Evolutionary conservation across 2,113 vertebrate species (phyloP).

Genomic region (Sylvilagus bachmani): DNA sequence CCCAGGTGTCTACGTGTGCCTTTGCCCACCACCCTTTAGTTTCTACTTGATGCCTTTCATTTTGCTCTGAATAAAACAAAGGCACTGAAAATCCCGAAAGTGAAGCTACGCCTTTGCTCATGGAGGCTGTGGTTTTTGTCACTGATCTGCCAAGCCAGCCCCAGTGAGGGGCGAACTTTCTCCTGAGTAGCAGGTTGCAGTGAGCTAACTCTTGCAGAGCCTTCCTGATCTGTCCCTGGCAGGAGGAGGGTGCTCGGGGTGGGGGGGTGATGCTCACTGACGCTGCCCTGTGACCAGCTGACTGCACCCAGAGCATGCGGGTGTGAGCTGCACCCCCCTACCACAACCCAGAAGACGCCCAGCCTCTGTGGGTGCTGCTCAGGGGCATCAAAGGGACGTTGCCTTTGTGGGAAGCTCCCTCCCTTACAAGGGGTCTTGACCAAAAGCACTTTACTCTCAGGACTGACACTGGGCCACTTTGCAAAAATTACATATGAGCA

Average conservation of each 20-base stretch:
- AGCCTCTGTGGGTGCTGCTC: neutral
- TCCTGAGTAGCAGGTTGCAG: neutral
- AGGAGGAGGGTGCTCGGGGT: neutral
- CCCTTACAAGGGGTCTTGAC: neutral
- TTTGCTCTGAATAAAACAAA: neutral
- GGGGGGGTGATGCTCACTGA: too few relatives aligned
- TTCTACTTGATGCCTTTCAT: neutral
- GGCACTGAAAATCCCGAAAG: neutral
- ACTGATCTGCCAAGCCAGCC: neutral
- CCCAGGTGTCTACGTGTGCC: neutral
- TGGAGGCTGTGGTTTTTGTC: neutral
- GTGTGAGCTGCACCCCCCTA: neutral
- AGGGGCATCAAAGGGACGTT: neutral
- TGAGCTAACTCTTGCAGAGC: neutral
- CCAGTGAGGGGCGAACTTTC: neutral
- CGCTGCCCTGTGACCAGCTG: neutral
- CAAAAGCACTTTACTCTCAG: slow-evolving; percentile 48
- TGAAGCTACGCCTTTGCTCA: neutral
- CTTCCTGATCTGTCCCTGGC: neutral
- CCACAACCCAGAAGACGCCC: neutral
- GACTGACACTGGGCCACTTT: neutral
- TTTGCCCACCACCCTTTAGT: neutral
- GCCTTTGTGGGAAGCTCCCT: neutral
- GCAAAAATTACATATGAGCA: neutral
- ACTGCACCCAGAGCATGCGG: neutral